Evolutionary conservation across 2,888 invertebrate genomes (phyloP), one percentile per base, ranked within the genome.

Genomic region (Synergus itoensis): DNA sequence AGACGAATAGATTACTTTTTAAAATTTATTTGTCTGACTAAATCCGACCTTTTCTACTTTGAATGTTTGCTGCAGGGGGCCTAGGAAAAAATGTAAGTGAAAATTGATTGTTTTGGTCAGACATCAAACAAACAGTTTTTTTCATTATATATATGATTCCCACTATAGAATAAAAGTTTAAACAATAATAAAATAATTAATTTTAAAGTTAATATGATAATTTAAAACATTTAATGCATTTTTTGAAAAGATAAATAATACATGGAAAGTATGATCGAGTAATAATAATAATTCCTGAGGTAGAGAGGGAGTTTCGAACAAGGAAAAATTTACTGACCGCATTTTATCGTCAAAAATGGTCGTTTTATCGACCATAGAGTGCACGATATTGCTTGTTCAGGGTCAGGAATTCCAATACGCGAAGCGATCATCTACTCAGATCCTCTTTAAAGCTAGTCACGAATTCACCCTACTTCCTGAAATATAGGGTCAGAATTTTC

Each of bases 321-420:
- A 69, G 45, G 67, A 48, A 69, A 69, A 69, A 43, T 69, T 69
- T 48, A 69, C 67, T 69, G 67, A 69, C 67, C 67, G 45, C 67
- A 69, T 69, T 69, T 69, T 69, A 69, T 69, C 67, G 67, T 69
- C 67, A 69, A 69, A 69, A 48, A 48, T 69, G 45, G 67, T 45
- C 43, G 67, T 69, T 69, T 69, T 48, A 69, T 69, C 45, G 45
- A 69, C 67, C 67, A 48, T 69, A 69, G 67, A 69, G 67, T 69
- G 45, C 16, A 14, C 67, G 67, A 67, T 67, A 67, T 67, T 67
- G 67, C 43, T 67, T 45, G 63, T 63, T 63, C 63, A 63, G 28
- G 14, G 14, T 63, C 28, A 14, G 5, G 45, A 69, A 69, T 69
- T 69, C 67, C 67, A 48, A 67, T 67, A 67, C 41, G 67, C 67